Evolutionary conservation across 2,113 vertebrate genomes (phyloP).

Genomic region (Pithys albifrons): DNA sequence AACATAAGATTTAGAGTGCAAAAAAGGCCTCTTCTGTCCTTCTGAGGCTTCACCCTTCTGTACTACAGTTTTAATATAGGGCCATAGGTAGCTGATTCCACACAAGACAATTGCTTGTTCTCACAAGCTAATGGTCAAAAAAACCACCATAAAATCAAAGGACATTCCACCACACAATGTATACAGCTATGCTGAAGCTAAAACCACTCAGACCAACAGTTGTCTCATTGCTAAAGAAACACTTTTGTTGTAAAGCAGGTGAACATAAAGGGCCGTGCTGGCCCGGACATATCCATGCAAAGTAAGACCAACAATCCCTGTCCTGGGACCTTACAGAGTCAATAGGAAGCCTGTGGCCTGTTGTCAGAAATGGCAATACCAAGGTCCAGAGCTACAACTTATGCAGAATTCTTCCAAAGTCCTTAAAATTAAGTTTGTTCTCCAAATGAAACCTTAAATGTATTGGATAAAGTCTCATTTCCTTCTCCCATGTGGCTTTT

Average conservation of each 20-base stretch:
- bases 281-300: background rate
- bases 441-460: background rate
- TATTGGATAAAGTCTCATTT: background rate
- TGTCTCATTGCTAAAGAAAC: fast-evolving
- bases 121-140: background rate
- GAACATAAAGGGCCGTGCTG: background rate
- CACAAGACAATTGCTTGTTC: background rate
- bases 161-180: background rate
- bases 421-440: background rate
- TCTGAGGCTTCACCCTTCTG: background rate
- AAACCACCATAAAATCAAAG: fast-evolving
- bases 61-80: background rate
- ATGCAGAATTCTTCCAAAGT: background rate
- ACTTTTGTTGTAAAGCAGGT: background rate
- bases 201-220: background rate
- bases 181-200: background rate
- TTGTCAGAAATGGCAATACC: background rate
- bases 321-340: background rate
- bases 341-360: background rate
- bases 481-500: background rate
- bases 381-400: background rate
- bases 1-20: background rate
- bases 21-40: background rate
- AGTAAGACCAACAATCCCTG: background rate
- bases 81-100: background rate